Evolutionary conservation across 2,888 invertebrate species (phyloP), one percentile per base, ranked within the genome.

Genomic region (Chloromyia formosa): DNA sequence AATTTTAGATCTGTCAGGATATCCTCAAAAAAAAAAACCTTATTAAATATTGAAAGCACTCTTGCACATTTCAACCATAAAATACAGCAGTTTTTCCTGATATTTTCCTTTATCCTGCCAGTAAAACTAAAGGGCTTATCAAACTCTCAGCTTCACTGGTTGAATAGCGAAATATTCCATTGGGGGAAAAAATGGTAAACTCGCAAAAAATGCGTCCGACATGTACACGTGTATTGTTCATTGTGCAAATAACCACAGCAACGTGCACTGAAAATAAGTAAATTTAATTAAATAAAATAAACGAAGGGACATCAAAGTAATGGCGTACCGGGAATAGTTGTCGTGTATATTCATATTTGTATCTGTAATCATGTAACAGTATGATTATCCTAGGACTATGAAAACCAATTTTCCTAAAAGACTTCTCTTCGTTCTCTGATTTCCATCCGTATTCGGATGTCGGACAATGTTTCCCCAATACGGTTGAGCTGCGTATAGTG

Each of bases 341-440:
- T n/a, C 12, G 49, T 49, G 16, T n/a, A 49, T 3, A 49, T 49
- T n/a, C 10, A 35, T 35, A 35, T 35, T 35, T 35, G 27, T 7
- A 35, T 4, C 2, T 49, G 49, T 49, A 49, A 49, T 49, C 49
- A 49, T 49, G 16, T 49, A n/a, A 49, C 49, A 49, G 3, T n/a
- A 12, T 49, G 49, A 49, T 49, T n/a, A 49, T n/a, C 49, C 49
- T 10, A n/a, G 22, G 60, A 23, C 60, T 60, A 60, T 60, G 22
- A 60, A 60, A 23, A 22, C 60, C 23, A 60, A 60, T 60, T 60
- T 60, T 14, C 22, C 23, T 60, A 60, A 60, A 60, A 60, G 60
- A 60, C 20, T 22, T 35, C 27, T 35, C 27, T 35, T 35, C 27
- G 27, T 2, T 35, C 27, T 35, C 27, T 35, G 3, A 35, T 35